Evolutionary conservation across 2,888 invertebrate genomes (phyloP).

Genomic region (Brassicogethes aeneus): DNA sequence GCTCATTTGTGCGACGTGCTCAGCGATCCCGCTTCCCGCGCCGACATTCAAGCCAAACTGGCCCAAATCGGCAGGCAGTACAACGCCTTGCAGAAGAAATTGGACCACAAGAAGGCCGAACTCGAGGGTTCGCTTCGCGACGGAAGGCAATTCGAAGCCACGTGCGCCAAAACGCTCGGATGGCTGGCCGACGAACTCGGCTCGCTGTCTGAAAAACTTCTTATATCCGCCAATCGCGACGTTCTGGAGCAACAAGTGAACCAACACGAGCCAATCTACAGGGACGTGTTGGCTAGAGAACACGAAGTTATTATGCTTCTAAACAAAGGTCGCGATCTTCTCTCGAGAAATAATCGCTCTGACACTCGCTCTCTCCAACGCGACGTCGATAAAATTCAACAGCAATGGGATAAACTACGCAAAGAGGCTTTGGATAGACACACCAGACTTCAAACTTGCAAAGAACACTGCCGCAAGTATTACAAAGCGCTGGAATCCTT

Average conservation of each 20-base stretch:
- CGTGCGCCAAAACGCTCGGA: constrained; percentile 78
- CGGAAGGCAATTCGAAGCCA: constrained; percentile 83
- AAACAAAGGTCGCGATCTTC: constrained; percentile 76
- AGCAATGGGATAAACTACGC: constrained; percentile 86
- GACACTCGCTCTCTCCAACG: constrained; percentile 58
- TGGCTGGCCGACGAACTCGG: constrained; percentile 80
- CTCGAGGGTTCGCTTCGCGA: constrained; percentile 69
- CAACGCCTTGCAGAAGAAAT: constrained; percentile 78
- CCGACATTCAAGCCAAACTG: constrained; percentile 85
- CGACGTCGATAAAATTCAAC: constrained; percentile 81
- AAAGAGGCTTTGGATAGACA: constrained; percentile 81
- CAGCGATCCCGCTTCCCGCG: constrained; percentile 81
- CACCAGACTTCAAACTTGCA: constrained; percentile 78
- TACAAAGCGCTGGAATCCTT: constrained; percentile 76
- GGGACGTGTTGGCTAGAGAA: constrained; percentile 79
- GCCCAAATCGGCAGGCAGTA: constrained; percentile 81
- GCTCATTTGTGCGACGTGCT: constrained; percentile 77
- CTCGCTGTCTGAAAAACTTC: constrained; percentile 63
- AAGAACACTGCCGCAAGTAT: constrained; percentile 88
- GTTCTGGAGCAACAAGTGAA: constrained; percentile 80
- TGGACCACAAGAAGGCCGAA: constrained; percentile 84
- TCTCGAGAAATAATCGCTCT: constrained; percentile 38
- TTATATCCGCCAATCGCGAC: constrained; percentile 79
- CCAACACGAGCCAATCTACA: constrained; percentile 81
- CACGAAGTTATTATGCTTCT: constrained; percentile 91